Conservation (phyloP, 2,888 invertebrate species). For the Timandra comae region DNA sequence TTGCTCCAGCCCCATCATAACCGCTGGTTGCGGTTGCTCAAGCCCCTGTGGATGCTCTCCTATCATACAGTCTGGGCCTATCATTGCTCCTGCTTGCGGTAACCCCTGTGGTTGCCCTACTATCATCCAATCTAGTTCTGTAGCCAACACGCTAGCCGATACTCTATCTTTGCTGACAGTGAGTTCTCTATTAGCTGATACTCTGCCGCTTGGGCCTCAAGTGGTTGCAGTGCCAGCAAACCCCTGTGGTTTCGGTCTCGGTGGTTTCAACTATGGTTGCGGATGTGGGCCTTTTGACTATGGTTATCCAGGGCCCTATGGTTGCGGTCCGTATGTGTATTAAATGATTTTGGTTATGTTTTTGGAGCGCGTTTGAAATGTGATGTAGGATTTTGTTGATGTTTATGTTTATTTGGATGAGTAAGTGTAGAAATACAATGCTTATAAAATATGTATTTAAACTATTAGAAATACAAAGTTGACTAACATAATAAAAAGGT, state of each 20-base stretch:
- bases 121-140: constrained; percentile 29
- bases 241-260: constrained; percentile 12
- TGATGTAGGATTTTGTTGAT: too few relatives aligned
- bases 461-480: too few relatives aligned
- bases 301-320: too few relatives aligned
- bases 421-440: too few relatives aligned
- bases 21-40: too few relatives aligned
- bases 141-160: constrained; percentile 51
- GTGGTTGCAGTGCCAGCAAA: constrained; percentile 21
- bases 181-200: constrained; percentile 48
- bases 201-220: constrained; percentile 37
- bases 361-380: too few relatives aligned
- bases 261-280: constrained; percentile 5
- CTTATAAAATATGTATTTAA: too few relatives aligned
- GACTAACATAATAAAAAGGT: too few relatives aligned
- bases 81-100: background rate
- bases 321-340: too few relatives aligned
- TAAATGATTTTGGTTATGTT: too few relatives aligned
- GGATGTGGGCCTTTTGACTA: background rate
- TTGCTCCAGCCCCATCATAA: background rate
- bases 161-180: constrained; percentile 58
- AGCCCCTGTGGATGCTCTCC: background rate
- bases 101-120: constrained; percentile 12
- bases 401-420: too few relatives aligned
- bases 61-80: background rate